Evolutionary conservation across 2,888 invertebrate species (phyloP).

Genomic region (Drosophila merina): DNA sequence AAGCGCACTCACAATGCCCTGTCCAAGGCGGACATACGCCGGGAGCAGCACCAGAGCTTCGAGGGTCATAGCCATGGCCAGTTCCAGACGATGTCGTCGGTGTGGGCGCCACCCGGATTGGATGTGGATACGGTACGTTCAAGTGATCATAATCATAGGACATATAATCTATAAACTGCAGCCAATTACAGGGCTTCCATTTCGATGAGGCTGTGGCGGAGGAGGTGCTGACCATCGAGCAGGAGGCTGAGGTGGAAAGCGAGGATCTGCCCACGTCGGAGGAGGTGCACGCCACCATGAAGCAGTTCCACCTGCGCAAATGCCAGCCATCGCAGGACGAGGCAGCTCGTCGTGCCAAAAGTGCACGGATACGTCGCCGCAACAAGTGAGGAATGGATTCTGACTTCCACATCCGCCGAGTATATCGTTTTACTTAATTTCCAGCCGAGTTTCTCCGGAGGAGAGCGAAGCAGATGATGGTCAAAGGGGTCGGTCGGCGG

Average conservation of each 20-base stretch:
- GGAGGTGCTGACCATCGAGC: conserved; percentile 78
- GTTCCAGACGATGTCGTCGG: conserved; percentile 62
- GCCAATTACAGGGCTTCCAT: conserved; percentile 62
- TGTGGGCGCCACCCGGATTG: conserved; percentile 69
- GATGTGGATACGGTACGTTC: conserved; percentile 62
- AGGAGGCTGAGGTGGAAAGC: conserved; percentile 80
- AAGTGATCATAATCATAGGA: too few species aligned
- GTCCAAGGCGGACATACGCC: conserved; percentile 75
- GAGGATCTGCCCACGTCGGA: conserved; percentile 82
- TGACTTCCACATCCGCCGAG: too few species aligned
- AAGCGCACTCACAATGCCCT: conserved; percentile 88
- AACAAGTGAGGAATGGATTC: conserved; percentile 71
- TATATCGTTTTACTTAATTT: background rate
- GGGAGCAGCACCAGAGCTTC: conserved; percentile 49
- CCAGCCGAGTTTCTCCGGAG: conserved; percentile 80
- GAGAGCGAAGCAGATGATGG: conserved; percentile 68
- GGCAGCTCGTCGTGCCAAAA: conserved; percentile 79
- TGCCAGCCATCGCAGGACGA: conserved; percentile 80
- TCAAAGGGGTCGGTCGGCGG: conserved; percentile 76
- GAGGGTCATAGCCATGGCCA: conserved; percentile 21
- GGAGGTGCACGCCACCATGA: conserved; percentile 83
- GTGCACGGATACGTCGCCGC: conserved; percentile 77
- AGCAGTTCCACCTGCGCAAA: conserved; percentile 82
- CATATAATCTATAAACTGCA: too few species aligned
- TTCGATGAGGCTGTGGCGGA: conserved; percentile 77